Evolutionary conservation across 2,113 vertebrate species (phyloP).

Genomic region (Protobothrops flavoviridis): DNA sequence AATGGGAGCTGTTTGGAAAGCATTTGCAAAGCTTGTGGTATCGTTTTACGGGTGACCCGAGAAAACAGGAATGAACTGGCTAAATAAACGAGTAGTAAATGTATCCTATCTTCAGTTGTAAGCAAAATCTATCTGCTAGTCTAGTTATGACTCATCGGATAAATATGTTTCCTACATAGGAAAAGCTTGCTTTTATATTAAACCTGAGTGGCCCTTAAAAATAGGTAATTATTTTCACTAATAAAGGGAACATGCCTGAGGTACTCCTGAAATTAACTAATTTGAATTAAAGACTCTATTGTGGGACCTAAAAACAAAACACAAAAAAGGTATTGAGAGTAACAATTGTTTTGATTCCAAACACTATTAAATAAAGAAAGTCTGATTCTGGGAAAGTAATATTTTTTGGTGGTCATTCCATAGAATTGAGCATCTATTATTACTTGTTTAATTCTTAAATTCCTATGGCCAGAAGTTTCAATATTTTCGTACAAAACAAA

Average conservation of each 20-base stretch:
- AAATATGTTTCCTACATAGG: slow-evolving; percentile 11
- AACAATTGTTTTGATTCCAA: not conserved
- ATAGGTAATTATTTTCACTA: slow-evolving; percentile 5
- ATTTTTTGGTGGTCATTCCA: not conserved
- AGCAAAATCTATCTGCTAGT: slow-evolving; percentile 41
- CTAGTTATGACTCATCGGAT: slow-evolving; percentile 24
- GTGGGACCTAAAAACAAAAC: not conserved
- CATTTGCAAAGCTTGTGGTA: slow-evolving; percentile 58
- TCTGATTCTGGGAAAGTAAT: not conserved
- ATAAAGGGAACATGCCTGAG: not conserved
- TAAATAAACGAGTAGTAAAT: slow-evolving; percentile 58
- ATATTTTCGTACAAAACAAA: not conserved
- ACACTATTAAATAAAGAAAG: not conserved
- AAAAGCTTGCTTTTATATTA: slow-evolving; percentile 25
- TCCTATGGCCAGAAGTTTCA: not conserved
- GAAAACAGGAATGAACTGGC: slow-evolving; percentile 49
- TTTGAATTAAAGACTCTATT: slow-evolving; percentile 4
- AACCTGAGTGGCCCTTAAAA: slow-evolving; percentile 15
- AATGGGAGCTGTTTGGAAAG: slow-evolving; percentile 54
- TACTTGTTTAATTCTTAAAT: not conserved
- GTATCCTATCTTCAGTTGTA: slow-evolving; percentile 25
- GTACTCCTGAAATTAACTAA: slow-evolving; percentile 21
- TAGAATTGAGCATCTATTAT: not conserved
- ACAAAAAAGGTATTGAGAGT: not conserved
- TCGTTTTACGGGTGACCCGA: slow-evolving; percentile 75